Conservation (phyloP, 2,888 invertebrate genomes). For the Celastrina argiolus region DNA sequence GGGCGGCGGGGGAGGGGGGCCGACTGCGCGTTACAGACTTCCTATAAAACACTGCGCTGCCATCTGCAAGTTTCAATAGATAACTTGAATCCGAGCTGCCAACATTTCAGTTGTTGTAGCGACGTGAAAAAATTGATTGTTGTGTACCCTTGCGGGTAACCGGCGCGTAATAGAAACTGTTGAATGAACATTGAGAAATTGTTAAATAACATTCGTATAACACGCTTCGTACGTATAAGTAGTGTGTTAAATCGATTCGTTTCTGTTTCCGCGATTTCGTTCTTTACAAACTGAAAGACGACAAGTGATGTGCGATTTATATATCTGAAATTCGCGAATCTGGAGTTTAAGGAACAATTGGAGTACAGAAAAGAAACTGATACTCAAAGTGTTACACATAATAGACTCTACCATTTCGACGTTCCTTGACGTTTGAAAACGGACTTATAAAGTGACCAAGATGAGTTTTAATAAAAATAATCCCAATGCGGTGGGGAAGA, state of each 20-base stretch:
- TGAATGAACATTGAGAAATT: conserved; percentile 42
- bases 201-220: neutral
- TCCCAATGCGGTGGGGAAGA: conserved; percentile 72
- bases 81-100: conserved; percentile 71
- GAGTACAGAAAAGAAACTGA: conserved; percentile 46
- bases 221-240: conserved; percentile 21
- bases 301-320: conserved; percentile 53
- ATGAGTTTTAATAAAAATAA: conserved; percentile 77
- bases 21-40: conserved; percentile 52
- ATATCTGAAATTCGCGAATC: conserved; percentile 55
- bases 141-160: conserved; percentile 53
- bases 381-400: conserved; percentile 51
- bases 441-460: conserved; percentile 45
- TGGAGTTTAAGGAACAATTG: conserved; percentile 58
- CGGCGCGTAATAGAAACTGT: conserved; percentile 55
- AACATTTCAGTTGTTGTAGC: conserved; percentile 56
- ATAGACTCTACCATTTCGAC: conserved; percentile 67
- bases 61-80: conserved; percentile 77
- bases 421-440: conserved; percentile 56
- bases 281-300: conserved; percentile 32
- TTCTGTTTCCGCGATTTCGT: conserved; percentile 27
- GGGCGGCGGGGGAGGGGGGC: conserved; percentile 38
- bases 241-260: conserved; percentile 54
- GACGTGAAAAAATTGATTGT: conserved; percentile 55
- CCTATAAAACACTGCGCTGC: conserved; percentile 74